Conservation (phyloP, 1,140 invertebrate genomes). For the Melipona quadrifasciata region DNA sequence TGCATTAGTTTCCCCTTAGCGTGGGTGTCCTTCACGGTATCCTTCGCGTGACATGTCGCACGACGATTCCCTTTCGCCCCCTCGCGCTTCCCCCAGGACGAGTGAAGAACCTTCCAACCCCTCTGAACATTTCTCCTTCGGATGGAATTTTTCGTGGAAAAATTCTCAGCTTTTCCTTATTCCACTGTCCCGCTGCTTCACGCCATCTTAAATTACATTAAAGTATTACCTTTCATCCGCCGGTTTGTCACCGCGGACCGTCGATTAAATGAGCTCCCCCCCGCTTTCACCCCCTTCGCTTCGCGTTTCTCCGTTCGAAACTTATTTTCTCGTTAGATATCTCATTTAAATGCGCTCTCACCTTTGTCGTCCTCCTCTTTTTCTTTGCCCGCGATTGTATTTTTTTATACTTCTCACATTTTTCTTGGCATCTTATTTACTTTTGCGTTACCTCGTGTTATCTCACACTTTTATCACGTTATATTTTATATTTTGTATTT, state of each 20-base stretch:
- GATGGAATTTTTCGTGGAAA: neutral
- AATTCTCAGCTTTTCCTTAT: neutral
- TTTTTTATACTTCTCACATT: too few species aligned
- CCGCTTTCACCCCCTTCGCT: too few species aligned
- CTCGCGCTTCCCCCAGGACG: neutral
- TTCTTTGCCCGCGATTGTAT: neutral
- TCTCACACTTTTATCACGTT: too few species aligned
- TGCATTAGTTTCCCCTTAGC: slow-evolving; percentile 8
- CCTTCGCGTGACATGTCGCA: neutral
- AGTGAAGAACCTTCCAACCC: neutral
- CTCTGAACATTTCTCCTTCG: neutral
- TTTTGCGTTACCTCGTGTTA: too few species aligned
- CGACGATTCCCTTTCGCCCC: neutral
- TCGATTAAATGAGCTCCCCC: slow-evolving; percentile 4
- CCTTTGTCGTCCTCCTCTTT: neutral
- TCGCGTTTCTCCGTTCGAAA: neutral
- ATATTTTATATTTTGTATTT: too few species aligned
- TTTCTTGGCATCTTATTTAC: too few species aligned
- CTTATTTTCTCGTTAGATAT: neutral
- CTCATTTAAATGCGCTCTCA: neutral
- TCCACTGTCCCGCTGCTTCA: neutral
- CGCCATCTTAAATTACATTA: slow-evolving; percentile 3
- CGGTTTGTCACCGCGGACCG: neutral
- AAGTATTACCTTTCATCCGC: neutral
- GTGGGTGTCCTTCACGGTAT: neutral